Evolutionary conservation across 1,140 invertebrate species (phyloP), one percentile per base, ranked within the genome.

Genomic region (Aleiodes sp.): DNA sequence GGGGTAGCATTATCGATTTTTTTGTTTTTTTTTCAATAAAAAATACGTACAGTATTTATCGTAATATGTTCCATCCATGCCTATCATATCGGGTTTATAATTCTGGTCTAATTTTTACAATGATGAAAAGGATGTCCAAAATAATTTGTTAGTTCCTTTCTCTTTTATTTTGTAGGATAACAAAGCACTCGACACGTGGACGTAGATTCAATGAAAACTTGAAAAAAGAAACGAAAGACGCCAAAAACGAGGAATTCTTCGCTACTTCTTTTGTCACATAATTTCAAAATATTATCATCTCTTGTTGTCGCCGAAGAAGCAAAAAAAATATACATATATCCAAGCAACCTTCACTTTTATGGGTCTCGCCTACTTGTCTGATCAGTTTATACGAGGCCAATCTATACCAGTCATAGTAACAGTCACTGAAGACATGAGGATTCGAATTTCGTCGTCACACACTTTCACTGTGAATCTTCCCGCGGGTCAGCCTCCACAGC

Each of bases 41-140:
- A 56, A 43, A 62, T 74, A 77, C 79, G 60, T 82, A 83, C 80
- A 84, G 65, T 82, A 83, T 83, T 76, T 81, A 29, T 71, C 73
- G 70, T 77, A 82, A 33, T 80, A 76, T 24, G 77, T 56, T 39
- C 69, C 68, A 70, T 83, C 80, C 83, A 83, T 84, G 65, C 75
- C 77, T 80, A 81, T 83, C 59, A 35, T 52, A 24, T 52, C 46
- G 14, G 41, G n/a, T 59, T 59, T 26, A 24, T 31, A 26, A 39
- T 43, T n/a, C 16, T 9, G 31, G 16, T 63, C n/a, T 9, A 16
- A 26, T 63, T 14, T 24, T 24, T 26, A 28, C 39, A 39, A 59
- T 59, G n/a, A 59, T 33, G 10, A 12, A 56, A 10, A 26, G 9
- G 24, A 56, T 0, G 4, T 56, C 9, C 24, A 26, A n/a, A n/a